phyloP scores from a whole-genome alignment of 2,113 vertebrate genomes.

The Corythoichthys haematopterus region DNA sequence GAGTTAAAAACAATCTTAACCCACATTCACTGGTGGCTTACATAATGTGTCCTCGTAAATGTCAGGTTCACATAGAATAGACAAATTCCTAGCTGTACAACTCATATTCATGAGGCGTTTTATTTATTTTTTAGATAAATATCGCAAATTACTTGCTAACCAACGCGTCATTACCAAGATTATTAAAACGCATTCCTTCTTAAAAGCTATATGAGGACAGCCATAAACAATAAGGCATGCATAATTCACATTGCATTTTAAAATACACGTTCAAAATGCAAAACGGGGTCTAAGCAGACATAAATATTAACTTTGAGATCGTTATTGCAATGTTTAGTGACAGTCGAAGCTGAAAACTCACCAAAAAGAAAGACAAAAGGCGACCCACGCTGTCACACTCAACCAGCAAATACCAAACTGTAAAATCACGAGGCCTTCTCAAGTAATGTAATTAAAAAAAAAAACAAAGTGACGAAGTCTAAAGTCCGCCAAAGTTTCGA shows the following conservation, averaged over 20 bases:
- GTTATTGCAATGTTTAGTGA: too few species aligned
- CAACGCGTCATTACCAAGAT: background rate
- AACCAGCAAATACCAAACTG: background rate
- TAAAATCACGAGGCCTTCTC: background rate
- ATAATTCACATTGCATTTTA: background rate
- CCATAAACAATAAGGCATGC: background rate
- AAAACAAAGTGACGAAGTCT: background rate
- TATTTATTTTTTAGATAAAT: too few species aligned
- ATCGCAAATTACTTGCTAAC: background rate
- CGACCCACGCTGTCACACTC: background rate
- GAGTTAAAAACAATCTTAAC: background rate
- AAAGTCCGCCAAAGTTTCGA: conserved; percentile 62
- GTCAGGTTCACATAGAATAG: background rate
- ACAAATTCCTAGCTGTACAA: background rate
- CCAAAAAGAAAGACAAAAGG: background rate
- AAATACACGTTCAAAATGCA: background rate
- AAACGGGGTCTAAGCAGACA: background rate
- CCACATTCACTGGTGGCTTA: background rate
- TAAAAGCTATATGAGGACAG: background rate
- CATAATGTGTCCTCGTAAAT: background rate
- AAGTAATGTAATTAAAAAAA: too few species aligned
- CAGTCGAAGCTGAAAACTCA: conserved; percentile 3
- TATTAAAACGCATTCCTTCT: background rate
- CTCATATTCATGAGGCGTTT: too few species aligned
- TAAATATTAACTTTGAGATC: background rate